These are phyloP conservation scores for Orthonychiurus folsomi DNA, from an alignment of 2,888 invertebrate species.

Conservation along the genomic window DNA sequence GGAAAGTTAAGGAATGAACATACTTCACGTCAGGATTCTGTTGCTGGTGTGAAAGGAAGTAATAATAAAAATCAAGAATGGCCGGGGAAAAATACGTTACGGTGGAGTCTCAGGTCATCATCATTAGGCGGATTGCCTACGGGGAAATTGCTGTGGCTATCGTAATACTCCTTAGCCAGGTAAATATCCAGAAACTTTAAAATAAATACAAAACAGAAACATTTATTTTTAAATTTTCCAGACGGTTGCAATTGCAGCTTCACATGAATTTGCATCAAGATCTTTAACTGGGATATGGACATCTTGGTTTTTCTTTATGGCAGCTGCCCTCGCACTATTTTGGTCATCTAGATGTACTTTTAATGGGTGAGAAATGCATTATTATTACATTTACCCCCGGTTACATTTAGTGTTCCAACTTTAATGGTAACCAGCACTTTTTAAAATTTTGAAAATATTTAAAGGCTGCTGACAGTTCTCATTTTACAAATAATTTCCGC, in stretches of 20 bases:
- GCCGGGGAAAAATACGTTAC: conserved; percentile 7
- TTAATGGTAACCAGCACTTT: too few relatives aligned
- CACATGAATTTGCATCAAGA: conserved; percentile 36
- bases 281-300: conserved; percentile 39
- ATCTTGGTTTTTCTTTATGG: conserved; percentile 39
- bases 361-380: conserved; percentile 32
- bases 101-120: conserved; percentile 32
- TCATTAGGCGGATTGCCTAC: conserved; percentile 29
- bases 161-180: conserved; percentile 36
- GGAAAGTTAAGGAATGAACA: too few relatives aligned
- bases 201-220: background rate
- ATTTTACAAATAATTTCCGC: conserved; percentile 38
- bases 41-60: too few relatives aligned
- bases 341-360: conserved; percentile 39
- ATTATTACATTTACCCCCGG: conserved; percentile 1
- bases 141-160: conserved; percentile 30
- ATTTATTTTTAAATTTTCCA: conserved; percentile 8
- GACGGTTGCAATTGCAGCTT: conserved; percentile 37
- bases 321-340: conserved; percentile 35
- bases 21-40: too few relatives aligned
- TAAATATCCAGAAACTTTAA: conserved; percentile 14
- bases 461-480: conserved; percentile 34
- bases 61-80: too few relatives aligned
- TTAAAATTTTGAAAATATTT: background rate
- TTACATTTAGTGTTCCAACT: too few relatives aligned